Conservation (phyloP, 2,888 invertebrate species). For the Anaspis maculata region DNA sequence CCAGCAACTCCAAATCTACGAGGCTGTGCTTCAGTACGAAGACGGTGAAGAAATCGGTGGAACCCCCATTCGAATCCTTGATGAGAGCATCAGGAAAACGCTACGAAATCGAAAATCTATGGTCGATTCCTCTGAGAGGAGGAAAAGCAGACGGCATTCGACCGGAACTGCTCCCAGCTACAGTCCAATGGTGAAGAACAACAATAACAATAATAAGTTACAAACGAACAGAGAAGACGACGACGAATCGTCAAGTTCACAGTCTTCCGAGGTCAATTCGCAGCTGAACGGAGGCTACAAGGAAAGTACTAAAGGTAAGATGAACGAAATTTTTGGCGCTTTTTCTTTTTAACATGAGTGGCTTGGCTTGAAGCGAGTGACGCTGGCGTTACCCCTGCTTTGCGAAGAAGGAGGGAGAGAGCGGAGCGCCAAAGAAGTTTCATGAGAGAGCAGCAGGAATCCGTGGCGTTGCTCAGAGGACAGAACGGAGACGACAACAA, state of each 20-base stretch:
- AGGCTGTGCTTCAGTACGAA: slow-evolving; percentile 83
- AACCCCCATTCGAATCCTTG: slow-evolving; percentile 56
- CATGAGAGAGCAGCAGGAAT: slow-evolving; percentile 73
- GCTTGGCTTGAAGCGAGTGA: slow-evolving; percentile 42
- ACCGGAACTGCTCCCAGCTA: slow-evolving; percentile 53
- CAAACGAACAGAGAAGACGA: slow-evolving; percentile 39
- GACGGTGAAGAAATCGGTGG: slow-evolving; percentile 65
- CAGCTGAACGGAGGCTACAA: slow-evolving; percentile 50
- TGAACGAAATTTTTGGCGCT: slow-evolving; percentile 8
- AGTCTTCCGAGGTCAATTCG: slow-evolving; percentile 47
- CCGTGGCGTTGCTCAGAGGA: slow-evolving; percentile 46
- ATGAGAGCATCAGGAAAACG: slow-evolving; percentile 64
- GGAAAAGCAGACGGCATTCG: slow-evolving; percentile 72
- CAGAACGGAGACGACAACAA: slow-evolving; percentile 26
- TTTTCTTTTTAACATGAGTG: slow-evolving; percentile 13
- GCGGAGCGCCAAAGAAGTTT: slow-evolving; percentile 79
- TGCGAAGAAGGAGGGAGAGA: slow-evolving; percentile 71
- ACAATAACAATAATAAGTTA: slow-evolving; percentile 22
- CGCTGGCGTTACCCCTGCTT: slow-evolving; percentile 73
- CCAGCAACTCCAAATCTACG: slow-evolving; percentile 91
- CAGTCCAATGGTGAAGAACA: slow-evolving; percentile 18
- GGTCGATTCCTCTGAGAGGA: slow-evolving; percentile 55
- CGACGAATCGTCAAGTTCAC: slow-evolving; percentile 54
- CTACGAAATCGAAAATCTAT: slow-evolving; percentile 59
- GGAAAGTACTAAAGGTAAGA: slow-evolving; percentile 47